Evolutionary conservation across 2,797 vertebrate genomes (phyloP).

Genomic region (Triplophysa bombifrons): DNA sequence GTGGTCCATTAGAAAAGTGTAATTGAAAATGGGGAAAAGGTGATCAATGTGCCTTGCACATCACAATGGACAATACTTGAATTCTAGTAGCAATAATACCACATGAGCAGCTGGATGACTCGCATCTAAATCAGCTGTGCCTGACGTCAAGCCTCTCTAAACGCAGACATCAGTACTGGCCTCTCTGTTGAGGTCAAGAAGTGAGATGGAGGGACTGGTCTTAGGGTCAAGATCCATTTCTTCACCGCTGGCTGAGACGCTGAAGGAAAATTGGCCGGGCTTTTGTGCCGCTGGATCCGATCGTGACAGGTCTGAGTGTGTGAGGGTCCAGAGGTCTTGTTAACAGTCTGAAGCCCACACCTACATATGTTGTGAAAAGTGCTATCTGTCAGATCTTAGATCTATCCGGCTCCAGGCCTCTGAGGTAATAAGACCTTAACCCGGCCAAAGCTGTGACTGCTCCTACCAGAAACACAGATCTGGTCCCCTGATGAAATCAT

Average conservation of each 20-base stretch:
- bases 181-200: constrained; percentile 18
- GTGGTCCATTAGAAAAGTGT: not conserved
- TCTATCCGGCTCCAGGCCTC: constrained; percentile 30
- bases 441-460: constrained; percentile 26
- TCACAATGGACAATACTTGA: not conserved
- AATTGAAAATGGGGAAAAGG: not conserved
- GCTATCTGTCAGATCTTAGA: constrained; percentile 45
- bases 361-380: constrained; percentile 33
- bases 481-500: constrained; percentile 17
- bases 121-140: constrained; percentile 17
- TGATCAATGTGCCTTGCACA: not conserved
- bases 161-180: not conserved
- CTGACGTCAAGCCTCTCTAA: constrained; percentile 29
- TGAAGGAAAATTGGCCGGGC: constrained; percentile 45
- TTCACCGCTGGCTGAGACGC: constrained; percentile 39
- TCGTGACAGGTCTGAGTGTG: constrained; percentile 45
- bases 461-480: not conserved
- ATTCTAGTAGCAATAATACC: not conserved
- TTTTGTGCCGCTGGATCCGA: constrained; percentile 42
- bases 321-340: constrained; percentile 41
- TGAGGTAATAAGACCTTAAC: constrained; percentile 30
- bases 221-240: constrained; percentile 29
- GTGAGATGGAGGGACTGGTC: constrained; percentile 26
- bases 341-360: constrained; percentile 51
- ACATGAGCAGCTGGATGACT: constrained; percentile 2